Evolutionary conservation across 1,140 invertebrate species (phyloP).

Genomic region (Anastatus disparis): DNA sequence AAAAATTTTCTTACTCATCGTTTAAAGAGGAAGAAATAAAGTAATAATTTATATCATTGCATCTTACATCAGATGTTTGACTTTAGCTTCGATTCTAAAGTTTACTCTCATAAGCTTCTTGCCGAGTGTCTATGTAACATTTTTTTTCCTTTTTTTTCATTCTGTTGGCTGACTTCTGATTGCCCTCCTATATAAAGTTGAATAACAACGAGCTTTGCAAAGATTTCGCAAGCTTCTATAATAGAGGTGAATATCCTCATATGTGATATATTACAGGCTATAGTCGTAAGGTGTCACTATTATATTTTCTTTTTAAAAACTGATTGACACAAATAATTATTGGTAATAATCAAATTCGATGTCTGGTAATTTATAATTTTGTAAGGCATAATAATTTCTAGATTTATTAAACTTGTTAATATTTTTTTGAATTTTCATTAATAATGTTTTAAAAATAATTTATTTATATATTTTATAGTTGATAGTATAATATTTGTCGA

Average conservation of each 20-base stretch:
- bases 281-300: conserved; percentile 11
- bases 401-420: no score
- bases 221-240: conserved; percentile 16
- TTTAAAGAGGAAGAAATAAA: not conserved
- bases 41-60: not conserved
- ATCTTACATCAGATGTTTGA: conserved; percentile 18
- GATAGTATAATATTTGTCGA: no score
- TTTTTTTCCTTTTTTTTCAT: no score
- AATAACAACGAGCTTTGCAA: conserved; percentile 22
- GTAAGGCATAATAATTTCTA: no score
- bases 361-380: no score
- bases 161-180: conserved; percentile 11
- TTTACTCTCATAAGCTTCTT: conserved; percentile 1
- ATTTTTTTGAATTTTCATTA: no score
- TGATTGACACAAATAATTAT: no score
- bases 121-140: conserved; percentile 17
- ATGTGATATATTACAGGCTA: not conserved
- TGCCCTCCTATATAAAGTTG: not conserved
- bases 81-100: conserved; percentile 1
- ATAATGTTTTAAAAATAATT: no score
- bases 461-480: no score
- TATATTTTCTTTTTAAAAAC: no score
- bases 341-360: no score
- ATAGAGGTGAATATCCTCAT: conserved; percentile 12
- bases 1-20: no score